Conservation (phyloP, 2,113 vertebrate genomes). For the Aphyosemion australe region DNA sequence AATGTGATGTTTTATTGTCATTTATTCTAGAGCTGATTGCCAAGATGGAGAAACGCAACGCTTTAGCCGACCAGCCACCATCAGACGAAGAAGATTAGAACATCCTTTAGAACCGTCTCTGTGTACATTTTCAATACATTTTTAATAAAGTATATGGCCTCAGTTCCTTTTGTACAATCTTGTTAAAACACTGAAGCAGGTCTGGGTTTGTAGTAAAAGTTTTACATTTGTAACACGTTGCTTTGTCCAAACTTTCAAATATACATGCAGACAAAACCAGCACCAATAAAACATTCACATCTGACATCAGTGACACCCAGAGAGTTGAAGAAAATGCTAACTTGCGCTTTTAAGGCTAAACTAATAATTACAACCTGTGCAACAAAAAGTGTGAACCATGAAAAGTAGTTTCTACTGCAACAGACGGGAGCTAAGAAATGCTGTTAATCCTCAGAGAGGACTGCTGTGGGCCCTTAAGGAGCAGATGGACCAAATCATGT, state of each 20-base stretch:
- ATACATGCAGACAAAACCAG: constrained; percentile 66
- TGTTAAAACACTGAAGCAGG: constrained; percentile 23
- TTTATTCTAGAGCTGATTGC: constrained; percentile 85
- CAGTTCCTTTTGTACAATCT: not conserved
- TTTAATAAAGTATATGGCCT: constrained; percentile 16
- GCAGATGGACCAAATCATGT: constrained; percentile 27
- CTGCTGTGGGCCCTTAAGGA: constrained; percentile 17
- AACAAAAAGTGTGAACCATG: constrained; percentile 27
- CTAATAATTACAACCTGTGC: constrained; percentile 18
- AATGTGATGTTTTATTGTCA: not conserved
- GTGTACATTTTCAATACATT: constrained; percentile 39
- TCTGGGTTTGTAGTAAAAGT: constrained; percentile 54
- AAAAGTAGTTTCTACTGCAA: constrained; percentile 31
- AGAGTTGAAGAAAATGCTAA: constrained; percentile 36
- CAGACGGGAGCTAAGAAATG: constrained; percentile 26
- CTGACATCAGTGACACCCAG: constrained; percentile 48
- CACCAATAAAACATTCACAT: constrained; percentile 69
- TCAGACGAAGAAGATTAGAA: constrained; percentile 74
- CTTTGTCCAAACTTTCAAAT: constrained; percentile 35
- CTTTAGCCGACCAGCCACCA: constrained; percentile 74
- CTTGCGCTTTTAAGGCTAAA: constrained; percentile 28
- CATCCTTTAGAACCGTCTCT: not conserved
- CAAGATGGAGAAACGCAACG: constrained; percentile 88
- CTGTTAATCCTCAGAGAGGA: constrained; percentile 1
- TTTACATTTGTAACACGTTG: constrained; percentile 47